phyloP scores from a whole-genome alignment of 2,888 invertebrate genomes.

The Amphiduros pacificus region DNA sequence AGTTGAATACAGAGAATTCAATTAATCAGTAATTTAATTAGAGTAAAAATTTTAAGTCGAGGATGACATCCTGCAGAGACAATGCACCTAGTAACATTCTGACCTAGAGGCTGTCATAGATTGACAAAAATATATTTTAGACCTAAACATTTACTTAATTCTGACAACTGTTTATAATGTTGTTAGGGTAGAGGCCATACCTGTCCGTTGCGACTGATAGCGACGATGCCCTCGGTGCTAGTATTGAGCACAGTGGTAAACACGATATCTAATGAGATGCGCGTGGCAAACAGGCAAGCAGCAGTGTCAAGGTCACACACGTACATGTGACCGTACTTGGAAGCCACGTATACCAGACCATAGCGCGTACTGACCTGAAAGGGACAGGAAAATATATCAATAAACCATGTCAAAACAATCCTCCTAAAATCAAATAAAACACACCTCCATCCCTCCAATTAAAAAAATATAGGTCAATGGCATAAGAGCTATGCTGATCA shows the following conservation, averaged over 20 bases:
- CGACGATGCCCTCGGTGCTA: conserved; percentile 18
- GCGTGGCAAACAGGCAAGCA: conserved; percentile 14
- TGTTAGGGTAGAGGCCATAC: conserved; percentile 2
- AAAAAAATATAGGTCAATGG: too few relatives aligned
- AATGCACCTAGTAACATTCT: too few relatives aligned
- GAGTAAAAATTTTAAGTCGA: too few relatives aligned
- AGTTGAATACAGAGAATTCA: too few relatives aligned
- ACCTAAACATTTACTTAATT: too few relatives aligned
- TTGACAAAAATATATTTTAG: too few relatives aligned
- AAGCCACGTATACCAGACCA: conserved; percentile 56
- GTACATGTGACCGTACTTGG: conserved; percentile 59
- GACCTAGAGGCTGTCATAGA: too few relatives aligned
- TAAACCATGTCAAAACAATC: neutral
- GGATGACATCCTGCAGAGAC: too few relatives aligned
- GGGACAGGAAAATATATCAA: neutral
- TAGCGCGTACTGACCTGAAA: conserved; percentile 53
- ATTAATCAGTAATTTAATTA: too few relatives aligned
- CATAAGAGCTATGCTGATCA: too few relatives aligned
- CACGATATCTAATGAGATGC: conserved; percentile 20
- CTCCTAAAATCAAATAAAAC: neutral
- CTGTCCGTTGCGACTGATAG: conserved; percentile 15
- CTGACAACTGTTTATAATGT: too few relatives aligned
- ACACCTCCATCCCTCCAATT: too few relatives aligned
- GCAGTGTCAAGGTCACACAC: conserved; percentile 57
- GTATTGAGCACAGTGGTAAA: conserved; percentile 24